Base-by-base conservation (phyloP, 2,113 vertebrate genomes). In the Albula goreensis region DNA sequence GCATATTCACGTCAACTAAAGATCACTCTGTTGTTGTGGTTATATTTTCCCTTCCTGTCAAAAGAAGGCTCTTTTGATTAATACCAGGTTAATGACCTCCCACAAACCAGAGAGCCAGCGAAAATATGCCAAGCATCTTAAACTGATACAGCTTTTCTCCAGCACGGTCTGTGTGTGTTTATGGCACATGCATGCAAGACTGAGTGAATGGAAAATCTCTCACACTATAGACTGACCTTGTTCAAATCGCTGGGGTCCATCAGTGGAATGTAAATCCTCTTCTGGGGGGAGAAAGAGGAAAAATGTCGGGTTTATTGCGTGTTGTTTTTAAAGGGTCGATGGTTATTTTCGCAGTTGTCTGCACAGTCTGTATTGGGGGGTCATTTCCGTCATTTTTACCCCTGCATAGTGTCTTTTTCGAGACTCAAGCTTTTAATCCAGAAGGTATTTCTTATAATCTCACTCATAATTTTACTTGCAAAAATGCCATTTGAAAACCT, bases 111-210 rank as follows among this genome's bases (percentile, higher is more conserved):
- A 85, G 48, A 79, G 85, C 49, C 86, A 86, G 86, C 66, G 74
- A 87, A 89, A 91, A 88, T 89, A 89, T 89, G 89, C 78, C 25
- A 89, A 85, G 88, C 86, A 89, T 89, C 86, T 89, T 91, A 91
- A 90, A 87, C 83, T 85, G 85, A 88, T 88, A 88, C 89, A 90
- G 89, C 88, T 83, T 90, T 74, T 8, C 25, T 31, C 70, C n/a
- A 74, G 70, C 70, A 74, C 70, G n/a, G 70, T 31, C 70, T 74
- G 70, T 22, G 70, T 74, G 70, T 74, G 70, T 74, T 74, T 74
- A 74, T n/a, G 22, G 70, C 9, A n/a, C 70, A 74, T 31, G 70
- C 70, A 74, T 25, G 70, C 22, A 3, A 66, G n/a, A 5, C 70
- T 74, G 70, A 74, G 70, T n/a, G 70, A 74, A 74, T 74, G 70